Conservation (phyloP, 2,797 vertebrate genomes). For the Rhinoraja longicauda region DNA sequence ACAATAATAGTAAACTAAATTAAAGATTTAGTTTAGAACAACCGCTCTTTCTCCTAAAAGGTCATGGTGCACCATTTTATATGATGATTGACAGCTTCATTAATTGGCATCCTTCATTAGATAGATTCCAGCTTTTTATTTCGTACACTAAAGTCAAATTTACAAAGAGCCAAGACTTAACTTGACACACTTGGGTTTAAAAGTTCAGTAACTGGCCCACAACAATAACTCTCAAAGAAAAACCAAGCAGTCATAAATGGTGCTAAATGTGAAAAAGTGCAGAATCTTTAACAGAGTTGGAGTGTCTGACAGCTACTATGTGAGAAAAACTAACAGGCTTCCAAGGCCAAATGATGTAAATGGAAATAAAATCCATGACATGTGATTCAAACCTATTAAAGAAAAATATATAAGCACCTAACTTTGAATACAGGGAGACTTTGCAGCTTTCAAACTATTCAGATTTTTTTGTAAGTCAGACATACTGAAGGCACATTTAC, state of each 20-base stretch:
- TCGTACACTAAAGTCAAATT: not conserved
- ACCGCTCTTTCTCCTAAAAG: not conserved
- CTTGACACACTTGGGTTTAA: not conserved
- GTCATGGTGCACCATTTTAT: not conserved
- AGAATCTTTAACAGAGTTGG: not conserved
- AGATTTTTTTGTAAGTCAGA: not conserved
- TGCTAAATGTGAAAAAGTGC: not conserved
- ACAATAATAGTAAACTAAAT: too few relatives aligned
- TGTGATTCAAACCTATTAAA: not conserved
- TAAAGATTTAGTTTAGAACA: too few relatives aligned
- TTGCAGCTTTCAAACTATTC: not conserved
- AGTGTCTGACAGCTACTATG: not conserved
- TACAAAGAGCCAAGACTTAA: not conserved
- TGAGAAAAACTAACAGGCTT: not conserved
- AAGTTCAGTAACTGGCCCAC: not conserved
- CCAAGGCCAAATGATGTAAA: conserved; percentile 7
- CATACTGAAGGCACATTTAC: not conserved
- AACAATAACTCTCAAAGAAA: not conserved
- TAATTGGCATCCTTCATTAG: not conserved
- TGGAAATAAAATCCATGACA: not conserved
- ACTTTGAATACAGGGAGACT: not conserved
- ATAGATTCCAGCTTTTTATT: not conserved
- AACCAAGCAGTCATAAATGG: too few relatives aligned
- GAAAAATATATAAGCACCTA: not conserved
- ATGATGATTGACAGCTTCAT: not conserved